These are phyloP conservation scores for Drosophila watanabei DNA, from an alignment of 1,140 invertebrate species.

Conservation along the genomic window DNA sequence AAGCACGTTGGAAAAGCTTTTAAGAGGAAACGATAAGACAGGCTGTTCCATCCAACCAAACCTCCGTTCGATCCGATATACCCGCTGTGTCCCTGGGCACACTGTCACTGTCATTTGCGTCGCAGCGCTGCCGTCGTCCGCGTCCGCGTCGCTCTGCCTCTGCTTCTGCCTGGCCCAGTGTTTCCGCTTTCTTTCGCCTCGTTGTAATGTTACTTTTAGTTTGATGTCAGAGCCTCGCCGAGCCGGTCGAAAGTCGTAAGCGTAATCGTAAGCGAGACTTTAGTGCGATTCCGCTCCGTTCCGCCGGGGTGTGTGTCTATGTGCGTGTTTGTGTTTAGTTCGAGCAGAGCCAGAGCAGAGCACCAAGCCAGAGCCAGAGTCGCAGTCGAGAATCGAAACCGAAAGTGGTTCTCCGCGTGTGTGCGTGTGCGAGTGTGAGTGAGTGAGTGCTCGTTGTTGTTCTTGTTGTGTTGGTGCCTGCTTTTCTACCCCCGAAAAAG, in stretches of 20 bases:
- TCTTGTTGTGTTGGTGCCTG: conserved; percentile 32
- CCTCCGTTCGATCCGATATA: conserved; percentile 19
- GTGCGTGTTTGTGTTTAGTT: conserved; percentile 75
- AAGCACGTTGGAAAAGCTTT: background rate
- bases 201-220: conserved; percentile 84
- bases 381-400: conserved; percentile 71
- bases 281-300: conserved; percentile 80
- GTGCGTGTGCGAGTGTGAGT: conserved; percentile 15
- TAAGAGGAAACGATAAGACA: background rate
- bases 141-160: conserved; percentile 57
- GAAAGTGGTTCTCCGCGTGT: conserved; percentile 75
- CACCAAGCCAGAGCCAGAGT: conserved; percentile 28
- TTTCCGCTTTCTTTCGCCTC: conserved; percentile 79
- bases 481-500: conserved; percentile 83
- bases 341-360: conserved; percentile 38
- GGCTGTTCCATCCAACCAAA: background rate
- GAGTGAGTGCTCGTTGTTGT: conserved; percentile 11
- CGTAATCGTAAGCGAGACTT: conserved; percentile 81
- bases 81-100: conserved; percentile 37
- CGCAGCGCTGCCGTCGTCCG: conserved; percentile 61
- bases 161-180: conserved; percentile 73
- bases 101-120: conserved; percentile 78
- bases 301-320: conserved; percentile 49
- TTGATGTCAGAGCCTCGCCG: conserved; percentile 78
- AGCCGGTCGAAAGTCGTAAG: conserved; percentile 68